phyloP scores from a whole-genome alignment of 2,888 invertebrate species.

The Chelonus formosanus region DNA sequence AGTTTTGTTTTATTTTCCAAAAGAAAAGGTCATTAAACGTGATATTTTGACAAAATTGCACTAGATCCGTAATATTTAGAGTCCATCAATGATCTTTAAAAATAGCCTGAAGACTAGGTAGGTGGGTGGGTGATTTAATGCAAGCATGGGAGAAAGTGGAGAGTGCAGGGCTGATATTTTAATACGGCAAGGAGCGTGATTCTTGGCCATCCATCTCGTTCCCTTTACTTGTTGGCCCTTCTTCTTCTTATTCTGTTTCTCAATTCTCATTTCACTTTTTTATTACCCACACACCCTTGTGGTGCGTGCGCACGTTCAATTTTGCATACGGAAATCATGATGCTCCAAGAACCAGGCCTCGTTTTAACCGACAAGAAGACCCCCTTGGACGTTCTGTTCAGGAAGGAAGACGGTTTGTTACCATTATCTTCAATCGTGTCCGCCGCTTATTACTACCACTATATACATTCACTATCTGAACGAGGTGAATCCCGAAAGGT shows the following conservation, averaged over 20 bases:
- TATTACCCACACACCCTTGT: conserved; percentile 31
- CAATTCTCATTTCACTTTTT: background rate
- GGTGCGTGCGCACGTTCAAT: conserved; percentile 61
- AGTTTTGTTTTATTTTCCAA: no score
- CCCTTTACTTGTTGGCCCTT: conserved; percentile 29
- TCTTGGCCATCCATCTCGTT: conserved; percentile 62
- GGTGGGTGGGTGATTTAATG: conserved; percentile 63
- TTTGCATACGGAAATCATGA: conserved; percentile 65
- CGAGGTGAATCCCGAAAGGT: conserved; percentile 9
- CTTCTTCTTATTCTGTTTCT: conserved; percentile 1
- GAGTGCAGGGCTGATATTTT: conserved; percentile 55
- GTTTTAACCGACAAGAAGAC: conserved; percentile 15
- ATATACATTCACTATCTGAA: conserved; percentile 33
- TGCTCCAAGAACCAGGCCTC: conserved; percentile 44
- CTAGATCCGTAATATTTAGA: conserved; percentile 46
- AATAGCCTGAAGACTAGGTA: conserved; percentile 56
- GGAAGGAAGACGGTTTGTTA: conserved; percentile 66
- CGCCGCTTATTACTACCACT: conserved; percentile 22
- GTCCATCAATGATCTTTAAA: conserved; percentile 55
- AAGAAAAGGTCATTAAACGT: background rate
- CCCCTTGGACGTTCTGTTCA: conserved; percentile 58
- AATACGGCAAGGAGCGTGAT: conserved; percentile 63
- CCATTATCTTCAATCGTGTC: conserved; percentile 61
- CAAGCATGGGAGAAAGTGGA: conserved; percentile 36
- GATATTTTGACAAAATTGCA: conserved; percentile 21